Conservation (phyloP, 2,113 vertebrate species). For the Pithys albifrons region DNA sequence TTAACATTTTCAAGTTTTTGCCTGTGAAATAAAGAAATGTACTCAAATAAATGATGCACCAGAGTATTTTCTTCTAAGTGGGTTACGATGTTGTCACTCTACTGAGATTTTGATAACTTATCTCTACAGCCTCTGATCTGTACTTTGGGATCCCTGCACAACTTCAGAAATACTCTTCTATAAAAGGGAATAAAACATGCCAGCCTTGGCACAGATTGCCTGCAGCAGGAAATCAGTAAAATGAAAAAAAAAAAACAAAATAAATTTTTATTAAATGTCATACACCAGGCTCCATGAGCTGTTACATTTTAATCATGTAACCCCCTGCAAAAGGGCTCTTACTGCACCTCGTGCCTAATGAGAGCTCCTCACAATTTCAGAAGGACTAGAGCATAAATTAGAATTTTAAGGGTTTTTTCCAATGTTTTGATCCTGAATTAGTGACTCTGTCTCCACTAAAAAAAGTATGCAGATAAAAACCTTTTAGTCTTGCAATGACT, state of each 20-base stretch:
- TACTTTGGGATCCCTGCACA: background rate
- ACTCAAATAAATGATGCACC: background rate
- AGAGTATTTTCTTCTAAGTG: constrained; percentile 17
- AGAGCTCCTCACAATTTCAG: background rate
- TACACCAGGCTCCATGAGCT: background rate
- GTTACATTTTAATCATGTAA: background rate
- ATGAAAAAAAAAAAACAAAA: background rate
- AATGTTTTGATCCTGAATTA: background rate
- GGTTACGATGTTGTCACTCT: background rate
- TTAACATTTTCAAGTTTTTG: background rate
- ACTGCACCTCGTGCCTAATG: background rate
- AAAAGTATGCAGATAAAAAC: background rate
- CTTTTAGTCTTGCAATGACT: background rate
- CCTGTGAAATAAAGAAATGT: background rate
- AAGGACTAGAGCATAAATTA: background rate
- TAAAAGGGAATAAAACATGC: constrained; percentile 24
- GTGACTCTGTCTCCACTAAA: background rate
- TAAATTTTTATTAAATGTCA: background rate
- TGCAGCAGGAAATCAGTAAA: background rate
- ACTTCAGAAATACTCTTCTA: constrained; percentile 2
- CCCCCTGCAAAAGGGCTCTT: background rate
- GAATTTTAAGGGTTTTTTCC: background rate
- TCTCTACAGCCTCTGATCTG: background rate
- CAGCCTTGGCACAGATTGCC: constrained; percentile 7
- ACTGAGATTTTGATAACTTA: background rate